Base-by-base conservation (phyloP, 2,888 invertebrate genomes). In the Apamea sordens region DNA sequence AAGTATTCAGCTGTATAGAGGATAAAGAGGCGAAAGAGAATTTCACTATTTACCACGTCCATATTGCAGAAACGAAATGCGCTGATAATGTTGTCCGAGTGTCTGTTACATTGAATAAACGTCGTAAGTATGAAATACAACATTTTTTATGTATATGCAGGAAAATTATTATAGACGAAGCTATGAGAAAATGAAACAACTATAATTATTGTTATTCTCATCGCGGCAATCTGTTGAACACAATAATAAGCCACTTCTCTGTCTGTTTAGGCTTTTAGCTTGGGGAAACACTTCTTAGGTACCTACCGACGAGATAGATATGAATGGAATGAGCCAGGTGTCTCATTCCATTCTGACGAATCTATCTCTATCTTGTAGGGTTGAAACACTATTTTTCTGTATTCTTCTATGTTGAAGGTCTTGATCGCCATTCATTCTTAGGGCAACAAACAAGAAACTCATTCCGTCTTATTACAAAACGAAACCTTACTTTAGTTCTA, bases 101-200 rank as follows among this genome's bases (percentile, higher is more conserved):
- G 0, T 92, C 93, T 4, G 92, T 95, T n/a, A 93, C 92, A 4
- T 86, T 94, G 8, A 92, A 93, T 74, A 94, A 92, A 86, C 86
- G 93, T 82, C 90, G 95, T 94, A 87, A 92, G 94, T 92, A 78
- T 69, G 8, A 24, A 32, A 44, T 5, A n/a, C 18, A 21, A 53
- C 3, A 53, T 2, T 56, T 18, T 15, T 73, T 36, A 56, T 53
- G 6, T 53, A 24, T 41, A 10, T 36, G 36, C 50, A 50, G 24
- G 32, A 15, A 10, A 24, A 10, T 32, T 1, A 32, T 10, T 53
- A 50, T 2, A 68, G 41, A 18, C 18, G 24, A 64, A 64, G 36
- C 18, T 28, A 68, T 28, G 18, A 28, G 28, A 21, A 28, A 44
- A n/a, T 68, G 6, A 28, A 44, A 21, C n/a, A 44, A 18, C 11